Conservation (phyloP, 1,140 invertebrate species). For the Antheraea pernyi region DNA sequence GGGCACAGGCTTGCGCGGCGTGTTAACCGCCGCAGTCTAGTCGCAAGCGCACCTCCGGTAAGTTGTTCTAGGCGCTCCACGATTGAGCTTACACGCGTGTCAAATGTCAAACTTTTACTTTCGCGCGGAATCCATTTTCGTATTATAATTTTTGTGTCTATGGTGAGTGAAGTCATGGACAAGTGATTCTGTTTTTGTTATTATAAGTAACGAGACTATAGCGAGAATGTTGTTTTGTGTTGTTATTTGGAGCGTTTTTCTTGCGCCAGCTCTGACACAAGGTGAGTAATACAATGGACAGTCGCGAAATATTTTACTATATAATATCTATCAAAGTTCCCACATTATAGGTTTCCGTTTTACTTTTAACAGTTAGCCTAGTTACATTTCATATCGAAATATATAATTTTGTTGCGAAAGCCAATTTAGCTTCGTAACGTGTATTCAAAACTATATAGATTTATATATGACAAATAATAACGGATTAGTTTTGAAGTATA, state of each 20-base stretch:
- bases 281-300: conserved; percentile 66
- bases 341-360: neutral
- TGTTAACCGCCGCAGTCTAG: conserved; percentile 40
- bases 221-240: conserved; percentile 63
- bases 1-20: conserved; percentile 35
- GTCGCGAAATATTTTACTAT: conserved; percentile 36
- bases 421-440: too few species aligned
- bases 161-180: conserved; percentile 49
- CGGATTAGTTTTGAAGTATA: neutral
- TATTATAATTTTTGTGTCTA: conserved; percentile 41
- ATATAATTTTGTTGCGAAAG: too few species aligned
- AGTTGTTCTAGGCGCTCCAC: conserved; percentile 24
- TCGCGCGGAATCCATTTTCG: conserved; percentile 35
- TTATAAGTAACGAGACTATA: conserved; percentile 47
- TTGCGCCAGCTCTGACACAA: conserved; percentile 61
- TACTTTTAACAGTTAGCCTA: neutral
- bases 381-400: neutral
- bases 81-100: conserved; percentile 25
- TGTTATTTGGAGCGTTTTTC: conserved; percentile 64
- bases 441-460: neutral
- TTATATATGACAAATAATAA: neutral
- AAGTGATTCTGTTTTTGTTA: conserved; percentile 42
- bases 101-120: conserved; percentile 66
- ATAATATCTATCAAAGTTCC: neutral
- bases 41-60: conserved; percentile 39